A percentile compares a stretch with the other conserved stretches of the same genome.
phyloP scores from a whole-genome alignment of 2,113 vertebrate genomes.

The Siniperca chuatsi region DNA sequence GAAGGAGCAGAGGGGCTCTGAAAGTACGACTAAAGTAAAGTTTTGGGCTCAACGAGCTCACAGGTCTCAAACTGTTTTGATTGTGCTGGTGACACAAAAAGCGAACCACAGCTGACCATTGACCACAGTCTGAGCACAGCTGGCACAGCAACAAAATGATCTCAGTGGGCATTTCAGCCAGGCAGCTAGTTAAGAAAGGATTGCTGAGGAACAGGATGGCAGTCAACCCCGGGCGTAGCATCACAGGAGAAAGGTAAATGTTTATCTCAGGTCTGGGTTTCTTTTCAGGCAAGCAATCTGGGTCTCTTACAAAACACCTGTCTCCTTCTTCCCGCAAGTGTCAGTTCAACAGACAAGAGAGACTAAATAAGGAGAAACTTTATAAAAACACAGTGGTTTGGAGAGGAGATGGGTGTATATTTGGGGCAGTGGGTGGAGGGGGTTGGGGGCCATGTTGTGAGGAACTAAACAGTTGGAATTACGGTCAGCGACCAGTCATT shows the following conservation, averaged over 20 bases:
- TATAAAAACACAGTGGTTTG: constrained; percentile 61
- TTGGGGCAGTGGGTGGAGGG: constrained; percentile 63
- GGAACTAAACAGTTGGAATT: constrained; percentile 87
- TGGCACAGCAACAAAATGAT: constrained; percentile 70
- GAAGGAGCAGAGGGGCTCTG: constrained; percentile 44
- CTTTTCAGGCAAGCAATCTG: constrained; percentile 56
- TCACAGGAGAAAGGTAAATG: constrained; percentile 65
- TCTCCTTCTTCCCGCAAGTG: constrained; percentile 56
- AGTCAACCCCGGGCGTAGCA: background rate
- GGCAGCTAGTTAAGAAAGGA: constrained; percentile 48
- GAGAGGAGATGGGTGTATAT: constrained; percentile 61
- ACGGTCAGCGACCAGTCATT: constrained; percentile 84
- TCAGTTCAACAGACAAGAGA: constrained; percentile 61
- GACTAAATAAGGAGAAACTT: constrained; percentile 76
- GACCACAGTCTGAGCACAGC: constrained; percentile 68
- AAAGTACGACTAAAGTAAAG: constrained; percentile 82
- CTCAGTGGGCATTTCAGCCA: constrained; percentile 64
- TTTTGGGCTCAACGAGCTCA: constrained; percentile 82
- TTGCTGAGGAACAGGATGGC: constrained; percentile 24
- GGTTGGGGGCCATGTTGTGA: constrained; percentile 80
- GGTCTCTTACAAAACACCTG: constrained; percentile 59
- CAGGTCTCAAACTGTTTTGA: constrained; percentile 75
- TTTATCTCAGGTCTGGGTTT: constrained; percentile 60
- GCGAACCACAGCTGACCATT: constrained; percentile 64
- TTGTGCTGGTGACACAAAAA: constrained; percentile 74